These are phyloP conservation scores for Euleptes europaea DNA, from an alignment of 2,113 vertebrate genomes.

Conservation along the genomic window DNA sequence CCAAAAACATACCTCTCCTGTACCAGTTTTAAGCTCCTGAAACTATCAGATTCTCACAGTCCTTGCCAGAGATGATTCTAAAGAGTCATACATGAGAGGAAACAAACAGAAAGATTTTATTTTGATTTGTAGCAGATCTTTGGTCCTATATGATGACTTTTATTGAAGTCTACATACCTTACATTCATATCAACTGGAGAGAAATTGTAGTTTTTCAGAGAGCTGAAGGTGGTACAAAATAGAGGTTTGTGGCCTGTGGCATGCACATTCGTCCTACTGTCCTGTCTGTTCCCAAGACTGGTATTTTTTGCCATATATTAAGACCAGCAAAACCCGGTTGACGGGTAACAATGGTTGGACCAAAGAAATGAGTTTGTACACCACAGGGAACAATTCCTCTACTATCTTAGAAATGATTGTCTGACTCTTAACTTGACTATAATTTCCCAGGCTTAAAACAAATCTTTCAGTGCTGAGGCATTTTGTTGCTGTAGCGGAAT, in stretches of 20 bases:
- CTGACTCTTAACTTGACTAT: not conserved
- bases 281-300: not conserved
- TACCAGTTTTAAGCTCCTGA: not conserved
- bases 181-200: not conserved
- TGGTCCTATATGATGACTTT: too few species aligned
- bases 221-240: not conserved
- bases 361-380: not conserved
- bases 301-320: not conserved
- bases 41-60: not conserved
- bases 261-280: not conserved
- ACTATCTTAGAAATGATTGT: not conserved
- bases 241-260: not conserved
- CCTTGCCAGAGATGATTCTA: not conserved
- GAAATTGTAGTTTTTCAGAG: not conserved
- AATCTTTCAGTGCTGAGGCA: not conserved
- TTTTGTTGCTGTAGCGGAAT: slow-evolving; percentile 30
- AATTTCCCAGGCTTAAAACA: slow-evolving; percentile 26
- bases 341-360: not conserved
- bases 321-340: not conserved
- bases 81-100: not conserved
- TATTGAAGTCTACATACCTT: not conserved
- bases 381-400: not conserved
- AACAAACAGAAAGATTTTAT: not conserved
- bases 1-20: too few species aligned
- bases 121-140: not conserved